Conservation (phyloP, 2,888 invertebrate species). For the Xanthia togata region DNA sequence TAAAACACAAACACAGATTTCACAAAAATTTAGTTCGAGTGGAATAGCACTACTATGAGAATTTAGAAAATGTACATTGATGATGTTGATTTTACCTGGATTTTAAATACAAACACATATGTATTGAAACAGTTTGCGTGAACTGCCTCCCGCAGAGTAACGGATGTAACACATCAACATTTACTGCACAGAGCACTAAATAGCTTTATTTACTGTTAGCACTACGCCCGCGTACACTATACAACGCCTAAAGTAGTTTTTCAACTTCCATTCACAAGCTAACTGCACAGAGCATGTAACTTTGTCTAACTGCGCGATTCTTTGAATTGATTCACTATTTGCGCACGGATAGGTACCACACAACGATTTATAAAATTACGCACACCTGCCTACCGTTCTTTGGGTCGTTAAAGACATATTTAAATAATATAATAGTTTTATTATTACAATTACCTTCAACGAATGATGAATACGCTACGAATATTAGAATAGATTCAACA, state of each 20-base stretch:
- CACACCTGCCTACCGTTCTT: slow-evolving; percentile 8
- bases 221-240: slow-evolving; percentile 69
- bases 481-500: slow-evolving; percentile 56
- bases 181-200: slow-evolving; percentile 68
- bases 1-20: slow-evolving; percentile 22
- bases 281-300: slow-evolving; percentile 49
- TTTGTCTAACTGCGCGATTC: slow-evolving; percentile 67
- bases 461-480: slow-evolving; percentile 51
- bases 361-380: slow-evolving; percentile 26
- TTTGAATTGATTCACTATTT: slow-evolving; percentile 64
- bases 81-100: slow-evolving; percentile 68
- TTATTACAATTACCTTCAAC: slow-evolving; percentile 63
- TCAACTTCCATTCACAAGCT: slow-evolving; percentile 77
- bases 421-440: slow-evolving; percentile 11
- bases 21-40: slow-evolving; percentile 9
- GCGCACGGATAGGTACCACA: slow-evolving; percentile 57
- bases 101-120: slow-evolving; percentile 49
- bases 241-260: slow-evolving; percentile 77
- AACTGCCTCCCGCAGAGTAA: slow-evolving; percentile 78
- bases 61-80: slow-evolving; percentile 39
- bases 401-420: neutral
- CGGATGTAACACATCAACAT: slow-evolving; percentile 81
- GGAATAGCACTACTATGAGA: slow-evolving; percentile 10
- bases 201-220: slow-evolving; percentile 78
- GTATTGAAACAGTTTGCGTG: slow-evolving; percentile 57